Base-by-base conservation (phyloP, 2,888 invertebrate genomes). In the Volucella inflata region DNA sequence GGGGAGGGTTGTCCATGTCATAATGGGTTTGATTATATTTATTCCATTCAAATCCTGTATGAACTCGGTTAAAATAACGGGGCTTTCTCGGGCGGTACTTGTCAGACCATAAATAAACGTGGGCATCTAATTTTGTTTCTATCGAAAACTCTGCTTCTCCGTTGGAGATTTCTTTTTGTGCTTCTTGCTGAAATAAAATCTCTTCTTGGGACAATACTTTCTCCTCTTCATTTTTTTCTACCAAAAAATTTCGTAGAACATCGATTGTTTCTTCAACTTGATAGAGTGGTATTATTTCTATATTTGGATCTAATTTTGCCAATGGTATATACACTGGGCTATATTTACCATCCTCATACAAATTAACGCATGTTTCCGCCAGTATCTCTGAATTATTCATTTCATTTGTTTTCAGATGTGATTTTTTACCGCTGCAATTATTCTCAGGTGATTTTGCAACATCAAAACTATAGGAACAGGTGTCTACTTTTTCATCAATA, bases 1-100 rank as follows among this genome's bases (percentile, higher is more conserved):
- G 99, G 9, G 99, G 99, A 65, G 99, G 99, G 93, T 99, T 99
- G 92, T 99, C 99, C 96, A 99, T 98, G 92, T 99, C 99, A 93
- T 99, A 99, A 93, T 99, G 99, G 1, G 99, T 99, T 93, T 99
- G 99, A 93, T 99, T 99, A 93, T 99, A 99, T 92, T 99, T 99
- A 93, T 99, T 99, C 99, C 99, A 99, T 90, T 99, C 99, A 93
- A 99, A 99, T 14, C 99, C 99, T 0, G 97, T 97, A 91, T 97
- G 97, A 3, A 97, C 97, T 75, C 97, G 93, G 93, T 99, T 99
- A 93, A 99, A 99, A 93, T 99, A 99, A 17, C 99, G 93, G 0
- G 99, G 99, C 88, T 99, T 99, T 59, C 99, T 93, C 0, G 99
- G 99, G 11, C 99, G 93, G 92, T 99, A 99, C 93, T 99, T 99